A percentile compares a stretch with the other conserved stretches of the same genome.
Conservation (phyloP, 1,140 invertebrate genomes). For the Heterodera carotae region DNA sequence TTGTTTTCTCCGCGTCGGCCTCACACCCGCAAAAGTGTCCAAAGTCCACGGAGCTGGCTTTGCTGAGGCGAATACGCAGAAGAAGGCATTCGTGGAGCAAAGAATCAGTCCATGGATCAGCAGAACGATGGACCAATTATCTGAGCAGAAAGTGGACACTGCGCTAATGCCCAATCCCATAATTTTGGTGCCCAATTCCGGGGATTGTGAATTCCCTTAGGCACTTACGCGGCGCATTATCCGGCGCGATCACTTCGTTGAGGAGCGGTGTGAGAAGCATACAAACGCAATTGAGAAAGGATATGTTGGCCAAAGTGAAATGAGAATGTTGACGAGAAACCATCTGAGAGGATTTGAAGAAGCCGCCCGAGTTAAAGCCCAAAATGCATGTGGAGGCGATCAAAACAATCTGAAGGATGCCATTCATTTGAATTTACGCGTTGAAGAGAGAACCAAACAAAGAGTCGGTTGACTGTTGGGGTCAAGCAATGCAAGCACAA, state of each 20-base stretch:
- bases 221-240: slow-evolving; percentile 50
- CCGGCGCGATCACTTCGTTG: slow-evolving; percentile 59
- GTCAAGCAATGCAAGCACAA: slow-evolving; percentile 53
- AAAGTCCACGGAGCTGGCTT: slow-evolving; percentile 58
- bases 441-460: slow-evolving; percentile 44
- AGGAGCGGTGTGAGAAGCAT: slow-evolving; percentile 59
- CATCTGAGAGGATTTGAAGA: slow-evolving; percentile 55
- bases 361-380: slow-evolving; percentile 55
- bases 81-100: slow-evolving; percentile 54
- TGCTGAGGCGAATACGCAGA: slow-evolving; percentile 55
- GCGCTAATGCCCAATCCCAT: background rate
- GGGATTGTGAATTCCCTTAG: too few relatives aligned
- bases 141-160: slow-evolving; percentile 33
- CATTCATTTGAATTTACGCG: too few relatives aligned
- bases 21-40: slow-evolving; percentile 34
- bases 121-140: slow-evolving; percentile 55
- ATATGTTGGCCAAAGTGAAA: slow-evolving; percentile 63
- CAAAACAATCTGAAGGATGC: slow-evolving; percentile 41
- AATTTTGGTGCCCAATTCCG: too few relatives aligned
- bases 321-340: slow-evolving; percentile 63
- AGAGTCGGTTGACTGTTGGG: slow-evolving; percentile 41
- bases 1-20: slow-evolving; percentile 8
- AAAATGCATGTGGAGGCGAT: slow-evolving; percentile 53
- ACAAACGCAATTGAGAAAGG: slow-evolving; percentile 62
- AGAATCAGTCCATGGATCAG: slow-evolving; percentile 58